A percentile compares a stretch with the other conserved stretches of the same genome.
phyloP scores from a whole-genome alignment of 1,140 invertebrate species.

The Holotrichia oblita region DNA sequence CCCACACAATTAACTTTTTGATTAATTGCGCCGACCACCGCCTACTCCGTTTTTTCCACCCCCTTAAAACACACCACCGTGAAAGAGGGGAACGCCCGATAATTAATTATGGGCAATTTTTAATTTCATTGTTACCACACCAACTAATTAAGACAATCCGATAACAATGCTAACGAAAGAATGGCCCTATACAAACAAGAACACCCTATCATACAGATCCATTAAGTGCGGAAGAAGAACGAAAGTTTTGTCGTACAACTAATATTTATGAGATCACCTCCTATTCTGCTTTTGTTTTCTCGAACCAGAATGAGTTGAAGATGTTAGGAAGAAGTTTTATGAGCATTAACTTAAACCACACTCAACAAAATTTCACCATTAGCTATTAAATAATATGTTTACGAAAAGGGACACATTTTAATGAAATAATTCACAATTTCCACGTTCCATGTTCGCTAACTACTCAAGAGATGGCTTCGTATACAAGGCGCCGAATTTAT shows the following conservation, averaged over 20 bases:
- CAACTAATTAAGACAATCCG: conserved; percentile 1
- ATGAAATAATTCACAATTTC: no score
- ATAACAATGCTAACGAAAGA: not conserved
- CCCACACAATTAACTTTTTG: not conserved
- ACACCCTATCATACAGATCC: not conserved
- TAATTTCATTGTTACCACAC: not conserved
- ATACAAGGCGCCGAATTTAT: no score
- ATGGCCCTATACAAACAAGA: not conserved
- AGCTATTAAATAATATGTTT: no score
- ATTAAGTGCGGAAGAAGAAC: not conserved
- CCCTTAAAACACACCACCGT: not conserved
- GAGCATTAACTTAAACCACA: no score
- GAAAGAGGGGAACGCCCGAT: not conserved
- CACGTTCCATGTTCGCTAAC: no score
- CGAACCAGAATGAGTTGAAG: not conserved
- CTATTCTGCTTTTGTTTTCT: not conserved
- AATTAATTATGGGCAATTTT: conserved; percentile 1
- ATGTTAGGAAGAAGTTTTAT: no score
- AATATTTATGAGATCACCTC: not conserved
- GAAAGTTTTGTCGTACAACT: not conserved
- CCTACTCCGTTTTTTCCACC: not conserved
- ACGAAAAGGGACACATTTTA: no score
- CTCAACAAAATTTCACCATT: no score
- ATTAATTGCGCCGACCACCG: not conserved
- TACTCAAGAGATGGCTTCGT: no score